Evolutionary conservation across 30 jellyfish, hydroid and myxozoan species (phyloP), one percentile per base, ranked within the genome.

Genomic region (Aurelia sp.): DNA sequence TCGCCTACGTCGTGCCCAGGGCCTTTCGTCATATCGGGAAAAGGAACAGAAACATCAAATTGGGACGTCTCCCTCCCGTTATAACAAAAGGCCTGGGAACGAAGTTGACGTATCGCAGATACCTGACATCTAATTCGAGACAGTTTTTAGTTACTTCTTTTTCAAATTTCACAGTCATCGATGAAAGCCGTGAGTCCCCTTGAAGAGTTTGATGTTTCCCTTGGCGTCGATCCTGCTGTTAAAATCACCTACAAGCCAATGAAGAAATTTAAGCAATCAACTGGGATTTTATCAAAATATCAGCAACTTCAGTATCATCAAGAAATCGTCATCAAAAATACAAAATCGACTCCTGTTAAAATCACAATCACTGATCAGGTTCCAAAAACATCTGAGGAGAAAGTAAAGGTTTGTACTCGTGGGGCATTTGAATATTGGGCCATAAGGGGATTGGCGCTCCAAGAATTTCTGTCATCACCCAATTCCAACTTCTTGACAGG

Each of bases 171-270:
- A 2, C 63, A 92, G 98, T 72, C 98, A 6, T 13, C 66, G 58
- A 70, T 92, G 90, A 91, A 97, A 4, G 50, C 50, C 3, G 50
- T 38, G 50, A 38, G 50, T 38, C 50, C 50, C 50, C 50, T 38
- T 38, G 50, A 38, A 38, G 50, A 38, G 9, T 38, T 38, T 38
- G 50, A 38, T 38, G 50, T 38, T 38, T 38, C 50, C 7, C 50
- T 38, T 38, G 50, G 50, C 9, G 50, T 38, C 10, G 50, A 38
- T 38, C 50, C 50, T 38, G 82, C 98, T 40, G 96, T 92, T 24
- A 92, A 92, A 71, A 88, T 92, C 55, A 92, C 98, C 60, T 88
- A 92, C 87, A 81, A 92, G 50, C 98, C 98, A 11, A 44, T 92
- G 92, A 76, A 74, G 88, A 72, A 19, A 38, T 38, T 38, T 38